Percentiles rank a stretch among this genome's conserved stretches.
phyloP scores from a whole-genome alignment of 92 coral and sea anemone species.

The Plumapathes pennacea region DNA sequence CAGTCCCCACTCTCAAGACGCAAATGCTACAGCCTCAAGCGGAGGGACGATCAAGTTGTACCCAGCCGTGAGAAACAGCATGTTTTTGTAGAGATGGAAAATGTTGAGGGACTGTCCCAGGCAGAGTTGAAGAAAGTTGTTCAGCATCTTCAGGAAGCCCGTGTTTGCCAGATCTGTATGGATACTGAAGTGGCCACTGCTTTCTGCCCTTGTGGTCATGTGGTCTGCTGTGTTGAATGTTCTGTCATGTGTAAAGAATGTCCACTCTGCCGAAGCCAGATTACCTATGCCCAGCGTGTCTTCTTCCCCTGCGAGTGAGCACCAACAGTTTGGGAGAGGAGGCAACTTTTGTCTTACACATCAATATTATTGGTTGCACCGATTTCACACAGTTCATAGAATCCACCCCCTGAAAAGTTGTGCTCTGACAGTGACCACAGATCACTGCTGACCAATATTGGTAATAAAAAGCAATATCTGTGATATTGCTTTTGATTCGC shows the following conservation, averaged over 20 bases:
- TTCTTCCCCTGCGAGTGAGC: constrained; percentile 89
- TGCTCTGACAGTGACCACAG: too few relatives aligned
- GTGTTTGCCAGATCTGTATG: constrained; percentile 98
- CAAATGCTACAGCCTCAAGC: constrained; percentile 56
- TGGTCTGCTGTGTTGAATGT: constrained; percentile 97
- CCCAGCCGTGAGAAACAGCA: constrained; percentile 49
- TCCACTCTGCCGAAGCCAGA: constrained; percentile 94
- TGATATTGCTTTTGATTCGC: too few relatives aligned
- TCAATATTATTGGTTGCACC: too few relatives aligned
- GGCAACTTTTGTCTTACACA: too few relatives aligned
- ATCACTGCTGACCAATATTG: too few relatives aligned
- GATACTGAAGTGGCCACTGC: constrained; percentile 97
- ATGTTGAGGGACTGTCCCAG: constrained; percentile 52
- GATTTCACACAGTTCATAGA: too few relatives aligned
- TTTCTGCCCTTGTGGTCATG: constrained; percentile 99
- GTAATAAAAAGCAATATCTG: too few relatives aligned
- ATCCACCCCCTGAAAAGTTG: too few relatives aligned
- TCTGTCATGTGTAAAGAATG: constrained; percentile 97
- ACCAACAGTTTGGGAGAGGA: not conserved
- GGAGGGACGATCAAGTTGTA: constrained; percentile 45
- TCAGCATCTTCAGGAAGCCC: constrained; percentile 90
- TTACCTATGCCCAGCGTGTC: constrained; percentile 94
- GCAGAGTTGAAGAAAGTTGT: constrained; percentile 84
- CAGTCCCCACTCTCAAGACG: constrained; percentile 97
- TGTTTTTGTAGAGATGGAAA: constrained; percentile 54